Conservation (phyloP, 2,888 invertebrate species). For the Andrena hattorfiana region DNA sequence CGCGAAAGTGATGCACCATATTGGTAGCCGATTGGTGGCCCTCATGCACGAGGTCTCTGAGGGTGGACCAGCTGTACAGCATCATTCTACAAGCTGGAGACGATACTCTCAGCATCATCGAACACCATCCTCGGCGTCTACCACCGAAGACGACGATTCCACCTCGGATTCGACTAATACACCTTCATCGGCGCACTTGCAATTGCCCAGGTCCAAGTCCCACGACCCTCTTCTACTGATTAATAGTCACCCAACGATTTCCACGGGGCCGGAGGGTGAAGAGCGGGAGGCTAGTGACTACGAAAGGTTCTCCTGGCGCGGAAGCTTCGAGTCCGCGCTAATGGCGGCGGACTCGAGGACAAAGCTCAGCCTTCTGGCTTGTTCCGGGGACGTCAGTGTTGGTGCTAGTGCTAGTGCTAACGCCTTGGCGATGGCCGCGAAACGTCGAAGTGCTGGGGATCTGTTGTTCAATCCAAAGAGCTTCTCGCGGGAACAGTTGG, state of each 20-base stretch:
- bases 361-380: constrained; percentile 89
- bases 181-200: constrained; percentile 82
- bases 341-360: constrained; percentile 95
- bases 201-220: constrained; percentile 91
- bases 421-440: constrained; percentile 90
- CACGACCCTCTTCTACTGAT: constrained; percentile 89
- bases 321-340: constrained; percentile 96
- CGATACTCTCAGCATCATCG: constrained; percentile 87
- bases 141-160: constrained; percentile 91
- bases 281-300: constrained; percentile 92
- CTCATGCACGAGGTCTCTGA: constrained; percentile 97
- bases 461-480: constrained; percentile 92
- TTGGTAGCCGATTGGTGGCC: constrained; percentile 94
- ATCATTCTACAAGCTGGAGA: constrained; percentile 88
- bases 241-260: constrained; percentile 77
- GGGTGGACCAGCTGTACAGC: constrained; percentile 86
- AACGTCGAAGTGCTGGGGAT: constrained; percentile 93
- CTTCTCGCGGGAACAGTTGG: constrained; percentile 91
- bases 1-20: constrained; percentile 96
- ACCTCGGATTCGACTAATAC: constrained; percentile 88
- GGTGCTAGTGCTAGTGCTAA: constrained; percentile 87
- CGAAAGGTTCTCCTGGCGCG: constrained; percentile 96
- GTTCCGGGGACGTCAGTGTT: constrained; percentile 85
- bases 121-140: constrained; percentile 87
- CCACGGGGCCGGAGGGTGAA: constrained; percentile 79